phyloP scores from a whole-genome alignment of 2,888 invertebrate species.

The Drosophila pseudotakahashii region DNA sequence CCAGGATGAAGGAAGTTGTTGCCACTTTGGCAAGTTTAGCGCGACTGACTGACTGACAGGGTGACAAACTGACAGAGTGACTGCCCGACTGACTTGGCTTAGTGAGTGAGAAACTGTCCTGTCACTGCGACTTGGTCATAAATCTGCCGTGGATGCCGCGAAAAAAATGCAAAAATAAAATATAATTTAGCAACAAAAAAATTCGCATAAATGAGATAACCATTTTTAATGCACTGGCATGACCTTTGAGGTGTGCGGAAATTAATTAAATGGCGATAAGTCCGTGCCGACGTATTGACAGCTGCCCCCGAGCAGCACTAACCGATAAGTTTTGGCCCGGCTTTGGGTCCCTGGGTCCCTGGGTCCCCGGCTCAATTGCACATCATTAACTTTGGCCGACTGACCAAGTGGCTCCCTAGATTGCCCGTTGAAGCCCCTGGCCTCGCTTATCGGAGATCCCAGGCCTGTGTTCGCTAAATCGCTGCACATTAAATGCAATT shows the following conservation, averaged over 20 bases:
- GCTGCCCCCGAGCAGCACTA: slow-evolving; percentile 25
- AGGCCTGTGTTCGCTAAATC: slow-evolving; percentile 63
- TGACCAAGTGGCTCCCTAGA: slow-evolving; percentile 61
- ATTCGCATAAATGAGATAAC: slow-evolving; percentile 11
- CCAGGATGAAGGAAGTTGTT: slow-evolving; percentile 49
- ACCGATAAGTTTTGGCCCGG: slow-evolving; percentile 3
- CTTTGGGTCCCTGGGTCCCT: background rate
- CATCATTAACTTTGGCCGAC: slow-evolving; percentile 75
- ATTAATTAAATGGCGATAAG: slow-evolving; percentile 71
- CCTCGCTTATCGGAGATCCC: slow-evolving; percentile 2
- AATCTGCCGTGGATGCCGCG: slow-evolving; percentile 22
- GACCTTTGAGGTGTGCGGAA: slow-evolving; percentile 59
- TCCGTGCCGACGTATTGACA: slow-evolving; percentile 44
- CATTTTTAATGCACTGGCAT: slow-evolving; percentile 22
- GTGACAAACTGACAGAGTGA: slow-evolving; percentile 7
- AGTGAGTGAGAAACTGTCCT: slow-evolving; percentile 24
- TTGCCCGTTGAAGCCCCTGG: slow-evolving; percentile 9
- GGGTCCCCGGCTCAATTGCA: slow-evolving; percentile 31
- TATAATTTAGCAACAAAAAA: background rate
- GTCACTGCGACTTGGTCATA: slow-evolving; percentile 35
- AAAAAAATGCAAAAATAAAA: background rate
- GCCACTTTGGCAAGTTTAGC: slow-evolving; percentile 42
- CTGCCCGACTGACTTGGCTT: slow-evolving; percentile 32
- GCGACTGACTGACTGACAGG: slow-evolving; percentile 1
- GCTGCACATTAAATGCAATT: slow-evolving; percentile 77